Evolutionary conservation across 2,797 vertebrate genomes (phyloP), one percentile per base, ranked within the genome.

Genomic region (Falco berigora): DNA sequence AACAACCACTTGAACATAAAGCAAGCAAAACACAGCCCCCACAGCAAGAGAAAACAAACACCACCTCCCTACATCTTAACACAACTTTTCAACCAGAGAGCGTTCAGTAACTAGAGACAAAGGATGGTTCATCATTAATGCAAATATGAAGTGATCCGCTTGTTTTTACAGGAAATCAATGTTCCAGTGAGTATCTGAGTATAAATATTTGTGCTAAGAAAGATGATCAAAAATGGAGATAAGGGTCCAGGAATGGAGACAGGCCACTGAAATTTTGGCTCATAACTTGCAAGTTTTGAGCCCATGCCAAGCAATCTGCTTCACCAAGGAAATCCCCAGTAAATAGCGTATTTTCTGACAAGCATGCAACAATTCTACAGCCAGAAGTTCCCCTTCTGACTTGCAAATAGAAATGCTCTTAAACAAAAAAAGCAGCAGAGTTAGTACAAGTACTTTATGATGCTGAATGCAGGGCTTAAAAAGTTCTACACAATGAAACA

Each of bases 251-350:
- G 22, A 95, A 86, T 5, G 8, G 27, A 91, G 34, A 80, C 4
- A 63, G 28, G 6, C n/a, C 58, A 58, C 68, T 55, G 58, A 86
- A 90, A 92, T 82, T 40, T n/a, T 63, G 13, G 44, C 80, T 87
- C 42, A 82, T 93, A 74, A 61, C 63, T 88, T 76, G 46, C 21
- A 89, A 82, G 47, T 0, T 0, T 44, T 86, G 49, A 93, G 28
- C 6, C 12, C 4, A 4, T 53, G 77, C 47, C 77, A 92, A 86
- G n/a, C 42, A 92, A 86, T 61, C 32, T 47, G 5, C 30, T 92
- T 85, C 88, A 77, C 80, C 77, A 89, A 89, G 86, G 92, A 95
- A 96, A 95, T 53, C 30, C 49, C 88, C 94, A 91, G 71, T 64
- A 94, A 95, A 94, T 1, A 80, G 22, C 10, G 69, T 52, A 53